Conservation (phyloP, 1,140 invertebrate species). For the Drosophila burlai region DNA sequence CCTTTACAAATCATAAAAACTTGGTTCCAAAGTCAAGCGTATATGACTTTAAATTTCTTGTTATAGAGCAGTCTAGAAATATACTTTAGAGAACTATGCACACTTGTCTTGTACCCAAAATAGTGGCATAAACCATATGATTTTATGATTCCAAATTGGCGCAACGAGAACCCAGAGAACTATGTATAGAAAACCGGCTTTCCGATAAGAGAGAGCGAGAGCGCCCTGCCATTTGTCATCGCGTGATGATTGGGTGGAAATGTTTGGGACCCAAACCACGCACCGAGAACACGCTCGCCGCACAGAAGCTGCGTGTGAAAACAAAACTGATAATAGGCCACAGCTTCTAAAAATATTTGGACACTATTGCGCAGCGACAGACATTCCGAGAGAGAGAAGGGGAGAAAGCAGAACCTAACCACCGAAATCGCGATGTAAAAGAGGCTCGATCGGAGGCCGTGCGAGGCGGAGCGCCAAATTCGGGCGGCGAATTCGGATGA, state of each 20-base stretch:
- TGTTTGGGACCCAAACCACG: constrained; percentile 26
- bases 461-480: constrained; percentile 13
- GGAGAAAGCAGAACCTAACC: constrained; percentile 7
- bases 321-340: constrained; percentile 71
- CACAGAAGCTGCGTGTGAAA: constrained; percentile 66
- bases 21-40: neutral
- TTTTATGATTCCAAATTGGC: constrained; percentile 5
- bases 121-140: constrained; percentile 6
- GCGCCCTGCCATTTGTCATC: constrained; percentile 27
- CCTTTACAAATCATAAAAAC: neutral
- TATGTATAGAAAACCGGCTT: constrained; percentile 23
- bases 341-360: constrained; percentile 73
- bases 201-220: constrained; percentile 27
- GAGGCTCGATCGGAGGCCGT: constrained; percentile 40
- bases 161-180: neutral
- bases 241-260: constrained; percentile 5
- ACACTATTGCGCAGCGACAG: constrained; percentile 38
- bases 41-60: neutral
- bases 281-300: constrained; percentile 3
- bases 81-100: neutral
- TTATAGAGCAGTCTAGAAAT: neutral
- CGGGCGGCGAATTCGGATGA: constrained; percentile 53
- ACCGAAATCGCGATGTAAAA: constrained; percentile 34
- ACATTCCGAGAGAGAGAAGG: constrained; percentile 21
- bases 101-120: neutral